phyloP scores from a whole-genome alignment of 2,888 invertebrate genomes.

The Syrista parreyssii region DNA sequence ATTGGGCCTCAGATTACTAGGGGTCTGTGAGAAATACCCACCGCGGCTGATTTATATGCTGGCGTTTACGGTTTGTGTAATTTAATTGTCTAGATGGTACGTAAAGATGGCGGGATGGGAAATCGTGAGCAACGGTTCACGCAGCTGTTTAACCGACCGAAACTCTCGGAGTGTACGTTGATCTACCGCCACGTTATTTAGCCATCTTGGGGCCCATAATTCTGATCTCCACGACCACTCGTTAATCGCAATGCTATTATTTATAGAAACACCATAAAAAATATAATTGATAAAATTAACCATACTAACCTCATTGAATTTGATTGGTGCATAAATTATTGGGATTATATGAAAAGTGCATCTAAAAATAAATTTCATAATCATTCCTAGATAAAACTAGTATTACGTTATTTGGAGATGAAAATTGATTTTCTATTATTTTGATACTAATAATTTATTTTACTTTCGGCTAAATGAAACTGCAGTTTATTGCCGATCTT shows the following conservation, averaged over 20 bases:
- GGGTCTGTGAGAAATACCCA: constrained; percentile 8
- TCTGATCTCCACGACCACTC: not conserved
- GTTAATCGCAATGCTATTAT: constrained; percentile 15
- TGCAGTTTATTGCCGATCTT: constrained; percentile 13
- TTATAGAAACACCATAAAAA: not conserved
- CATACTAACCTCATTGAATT: not conserved
- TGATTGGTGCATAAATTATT: not conserved
- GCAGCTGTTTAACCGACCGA: constrained; percentile 21
- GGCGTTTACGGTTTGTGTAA: constrained; percentile 51
- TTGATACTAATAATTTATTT: no score
- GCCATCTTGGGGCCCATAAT: not conserved
- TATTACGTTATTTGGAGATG: no score
- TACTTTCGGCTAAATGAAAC: not conserved
- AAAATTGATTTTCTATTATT: no score
- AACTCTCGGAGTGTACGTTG: not conserved
- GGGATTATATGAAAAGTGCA: not conserved
- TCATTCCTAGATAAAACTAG: no score
- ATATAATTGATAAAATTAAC: not conserved
- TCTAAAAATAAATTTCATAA: not conserved
- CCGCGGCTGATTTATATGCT: constrained; percentile 42
- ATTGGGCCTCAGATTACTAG: not conserved
- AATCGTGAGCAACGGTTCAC: constrained; percentile 13
- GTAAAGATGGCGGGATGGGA: constrained; percentile 38
- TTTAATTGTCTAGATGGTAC: constrained; percentile 53
- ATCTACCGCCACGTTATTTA: not conserved